These are phyloP conservation scores for Callimorpha dominula DNA, from an alignment of 2,888 invertebrate genomes.

Conservation along the genomic window DNA sequence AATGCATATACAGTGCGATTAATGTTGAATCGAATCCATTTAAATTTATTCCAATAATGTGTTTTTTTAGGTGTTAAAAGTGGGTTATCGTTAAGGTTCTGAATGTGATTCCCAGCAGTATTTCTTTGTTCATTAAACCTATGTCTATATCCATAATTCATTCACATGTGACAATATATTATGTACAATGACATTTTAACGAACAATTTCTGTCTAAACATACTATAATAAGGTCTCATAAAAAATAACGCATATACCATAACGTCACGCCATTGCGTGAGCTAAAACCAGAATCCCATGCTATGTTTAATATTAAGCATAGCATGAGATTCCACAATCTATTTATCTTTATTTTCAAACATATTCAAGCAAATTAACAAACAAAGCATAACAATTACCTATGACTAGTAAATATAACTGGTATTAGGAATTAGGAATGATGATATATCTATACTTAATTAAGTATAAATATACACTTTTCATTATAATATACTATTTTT, in stretches of 20 bases:
- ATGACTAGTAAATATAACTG: neutral
- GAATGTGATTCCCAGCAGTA: too few species aligned
- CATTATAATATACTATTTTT: too few species aligned
- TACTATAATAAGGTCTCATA: neutral
- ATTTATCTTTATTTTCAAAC: neutral
- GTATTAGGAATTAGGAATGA: neutral
- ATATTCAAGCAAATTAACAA: neutral
- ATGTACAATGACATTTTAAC: neutral
- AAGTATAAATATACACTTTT: too few species aligned
- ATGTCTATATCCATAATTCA: too few species aligned
- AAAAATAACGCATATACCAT: neutral
- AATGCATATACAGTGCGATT: too few species aligned
- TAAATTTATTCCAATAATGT: too few species aligned
- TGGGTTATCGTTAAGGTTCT: too few species aligned
- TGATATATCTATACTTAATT: too few species aligned
- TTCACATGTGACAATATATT: too few species aligned
- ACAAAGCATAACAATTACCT: neutral
- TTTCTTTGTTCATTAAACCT: too few species aligned
- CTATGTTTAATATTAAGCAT: neutral
- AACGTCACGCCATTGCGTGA: neutral
- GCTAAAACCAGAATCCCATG: neutral
- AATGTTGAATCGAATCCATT: too few species aligned
- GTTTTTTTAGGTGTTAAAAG: too few species aligned
- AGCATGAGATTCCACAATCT: neutral
- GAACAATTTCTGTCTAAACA: neutral